Evolutionary conservation across 2,113 vertebrate species (phyloP).

Genomic region (Sminthopsis crassicaudata): DNA sequence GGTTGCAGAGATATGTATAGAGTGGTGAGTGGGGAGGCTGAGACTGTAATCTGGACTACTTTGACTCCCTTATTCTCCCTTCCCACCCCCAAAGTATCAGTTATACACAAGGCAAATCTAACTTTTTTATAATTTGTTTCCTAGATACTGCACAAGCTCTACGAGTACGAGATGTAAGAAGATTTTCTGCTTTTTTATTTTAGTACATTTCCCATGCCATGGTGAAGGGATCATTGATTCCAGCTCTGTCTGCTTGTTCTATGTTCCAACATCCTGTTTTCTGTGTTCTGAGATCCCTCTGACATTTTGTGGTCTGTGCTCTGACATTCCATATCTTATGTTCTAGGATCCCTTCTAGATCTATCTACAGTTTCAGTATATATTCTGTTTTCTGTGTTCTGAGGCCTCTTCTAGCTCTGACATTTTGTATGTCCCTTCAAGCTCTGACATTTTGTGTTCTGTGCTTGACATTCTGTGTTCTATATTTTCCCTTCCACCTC

Average conservation of each 20-base stretch:
- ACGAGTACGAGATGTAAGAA: not conserved
- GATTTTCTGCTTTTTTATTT: not conserved
- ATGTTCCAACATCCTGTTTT: not conserved
- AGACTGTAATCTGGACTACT: not conserved
- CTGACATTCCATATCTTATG: not conserved
- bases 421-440: not conserved
- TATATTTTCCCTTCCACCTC: not conserved
- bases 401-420: too few species aligned
- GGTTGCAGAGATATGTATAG: not conserved
- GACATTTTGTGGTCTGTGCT: not conserved
- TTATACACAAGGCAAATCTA: not conserved
- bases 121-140: not conserved
- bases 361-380: too few species aligned
- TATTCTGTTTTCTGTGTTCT: too few species aligned
- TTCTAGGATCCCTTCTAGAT: not conserved
- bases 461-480: not conserved
- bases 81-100: not conserved
- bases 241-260: not conserved
- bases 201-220: not conserved
- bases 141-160: not conserved
- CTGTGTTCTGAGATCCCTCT: not conserved
- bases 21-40: not conserved
- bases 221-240: not conserved
- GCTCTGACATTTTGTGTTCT: not conserved
- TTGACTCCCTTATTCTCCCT: not conserved